Evolutionary conservation across 2,888 invertebrate species (phyloP).

Genomic region (Phoenoteleia sp.): DNA sequence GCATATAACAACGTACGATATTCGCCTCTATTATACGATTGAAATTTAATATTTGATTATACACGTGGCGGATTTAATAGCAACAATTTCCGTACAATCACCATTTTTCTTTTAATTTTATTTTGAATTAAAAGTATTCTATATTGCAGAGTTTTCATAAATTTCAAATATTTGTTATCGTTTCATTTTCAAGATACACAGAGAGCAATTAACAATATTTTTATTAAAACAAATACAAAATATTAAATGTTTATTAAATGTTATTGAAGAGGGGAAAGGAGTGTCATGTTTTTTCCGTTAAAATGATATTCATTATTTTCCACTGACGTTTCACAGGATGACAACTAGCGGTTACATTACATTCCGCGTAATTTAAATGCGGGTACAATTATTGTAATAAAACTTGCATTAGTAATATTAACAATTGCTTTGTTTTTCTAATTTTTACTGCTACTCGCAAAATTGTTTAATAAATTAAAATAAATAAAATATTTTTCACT

Average conservation of each 20-base stretch:
- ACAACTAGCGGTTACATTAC: too few relatives aligned
- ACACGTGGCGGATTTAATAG: conserved; percentile 33
- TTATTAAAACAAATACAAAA: not conserved
- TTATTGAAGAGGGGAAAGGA: too few relatives aligned
- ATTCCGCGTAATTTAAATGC: too few relatives aligned
- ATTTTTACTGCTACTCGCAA: too few relatives aligned
- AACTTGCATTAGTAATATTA: too few relatives aligned
- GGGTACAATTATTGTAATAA: too few relatives aligned
- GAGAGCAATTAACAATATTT: not conserved
- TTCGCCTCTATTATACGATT: conserved; percentile 41
- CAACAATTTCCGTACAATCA: conserved; percentile 27
- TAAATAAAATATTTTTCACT: too few relatives aligned
- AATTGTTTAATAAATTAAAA: too few relatives aligned
- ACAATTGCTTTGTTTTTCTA: too few relatives aligned
- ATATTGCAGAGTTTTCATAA: not conserved
- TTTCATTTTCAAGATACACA: not conserved
- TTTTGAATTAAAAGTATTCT: conserved; percentile 21
- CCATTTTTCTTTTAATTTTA: conserved; percentile 16
- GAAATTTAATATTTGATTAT: conserved; percentile 53
- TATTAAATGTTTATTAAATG: not conserved
- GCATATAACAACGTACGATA: conserved; percentile 20
- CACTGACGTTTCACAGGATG: too few relatives aligned
- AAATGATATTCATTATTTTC: too few relatives aligned
- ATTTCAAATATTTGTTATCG: not conserved
- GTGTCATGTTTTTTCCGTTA: too few relatives aligned